Percentiles rank a stretch among this genome's conserved stretches.
Conservation (phyloP, 2,888 invertebrate species). For the Meliscaeva auricollis region DNA sequence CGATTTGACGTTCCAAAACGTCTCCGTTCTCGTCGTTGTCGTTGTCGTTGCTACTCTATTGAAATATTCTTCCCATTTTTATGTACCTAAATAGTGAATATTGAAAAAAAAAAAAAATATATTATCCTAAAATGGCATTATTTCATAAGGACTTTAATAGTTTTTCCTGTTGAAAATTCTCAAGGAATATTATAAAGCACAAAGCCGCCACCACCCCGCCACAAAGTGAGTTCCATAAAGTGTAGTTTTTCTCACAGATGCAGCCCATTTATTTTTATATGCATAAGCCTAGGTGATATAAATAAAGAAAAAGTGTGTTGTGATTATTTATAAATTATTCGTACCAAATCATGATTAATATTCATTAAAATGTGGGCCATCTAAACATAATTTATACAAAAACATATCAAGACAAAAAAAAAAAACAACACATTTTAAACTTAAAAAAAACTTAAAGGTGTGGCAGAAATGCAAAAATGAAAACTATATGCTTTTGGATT, state of each 20-base stretch:
- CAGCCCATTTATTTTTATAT: constrained; percentile 29
- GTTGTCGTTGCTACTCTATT: background rate
- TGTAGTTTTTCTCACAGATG: constrained; percentile 8
- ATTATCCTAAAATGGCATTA: constrained; percentile 32
- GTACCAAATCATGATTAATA: background rate
- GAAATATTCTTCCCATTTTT: constrained; percentile 34
- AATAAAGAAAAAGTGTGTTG: constrained; percentile 42
- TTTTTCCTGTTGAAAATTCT: constrained; percentile 21
- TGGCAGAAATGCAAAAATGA: constrained; percentile 34
- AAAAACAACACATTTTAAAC: no score
- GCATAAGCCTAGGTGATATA: constrained; percentile 18
- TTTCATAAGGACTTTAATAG: constrained; percentile 2
- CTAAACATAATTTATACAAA: background rate
- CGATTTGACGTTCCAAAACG: constrained; percentile 64
- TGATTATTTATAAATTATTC: constrained; percentile 58
- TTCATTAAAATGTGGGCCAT: constrained; percentile 10
- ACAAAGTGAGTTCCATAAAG: constrained; percentile 55
- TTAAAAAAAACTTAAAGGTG: constrained; percentile 43
- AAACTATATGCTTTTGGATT: no score
- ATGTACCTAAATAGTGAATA: constrained; percentile 46
- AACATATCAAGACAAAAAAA: background rate
- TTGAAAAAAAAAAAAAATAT: constrained; percentile 9
- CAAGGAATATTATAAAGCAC: constrained; percentile 15
- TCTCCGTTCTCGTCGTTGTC: background rate
- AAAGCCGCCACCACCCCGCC: constrained; percentile 18